phyloP scores from a whole-genome alignment of 2,797 vertebrate species.

The Acanthornis magna region DNA sequence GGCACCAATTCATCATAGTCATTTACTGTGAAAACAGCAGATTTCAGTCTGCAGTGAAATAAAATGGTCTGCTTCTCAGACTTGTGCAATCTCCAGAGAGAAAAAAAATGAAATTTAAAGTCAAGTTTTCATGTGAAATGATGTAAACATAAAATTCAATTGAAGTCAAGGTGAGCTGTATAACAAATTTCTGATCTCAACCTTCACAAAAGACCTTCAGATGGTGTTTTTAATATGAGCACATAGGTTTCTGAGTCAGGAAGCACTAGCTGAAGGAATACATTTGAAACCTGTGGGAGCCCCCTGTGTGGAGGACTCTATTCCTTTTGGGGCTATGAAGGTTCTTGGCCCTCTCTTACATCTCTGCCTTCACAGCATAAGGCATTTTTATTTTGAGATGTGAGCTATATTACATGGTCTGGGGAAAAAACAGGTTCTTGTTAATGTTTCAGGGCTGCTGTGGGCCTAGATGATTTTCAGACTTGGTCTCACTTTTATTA shows the following conservation, averaged over 20 bases:
- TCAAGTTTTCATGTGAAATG: background rate
- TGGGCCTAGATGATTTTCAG: background rate
- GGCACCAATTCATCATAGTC: conserved; percentile 23
- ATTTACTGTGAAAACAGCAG: conserved; percentile 27
- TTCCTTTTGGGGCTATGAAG: background rate
- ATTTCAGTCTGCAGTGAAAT: background rate
- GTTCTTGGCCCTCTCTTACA: background rate
- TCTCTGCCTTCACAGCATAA: background rate
- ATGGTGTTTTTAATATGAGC: background rate
- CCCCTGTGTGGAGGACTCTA: background rate
- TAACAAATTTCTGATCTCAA: background rate
- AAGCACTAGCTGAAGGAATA: background rate
- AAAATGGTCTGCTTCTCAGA: background rate
- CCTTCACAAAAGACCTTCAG: background rate
- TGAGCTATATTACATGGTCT: background rate
- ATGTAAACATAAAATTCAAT: conserved; percentile 20
- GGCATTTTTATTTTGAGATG: background rate
- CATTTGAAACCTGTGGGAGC: background rate
- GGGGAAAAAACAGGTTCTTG: background rate
- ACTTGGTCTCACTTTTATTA: background rate
- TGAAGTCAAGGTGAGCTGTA: background rate
- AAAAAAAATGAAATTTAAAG: background rate
- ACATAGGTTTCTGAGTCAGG: background rate
- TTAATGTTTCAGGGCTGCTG: background rate
- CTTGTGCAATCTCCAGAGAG: background rate